Conservation (phyloP, 2,113 vertebrate genomes). For the Neolamprologus kungweensis region DNA sequence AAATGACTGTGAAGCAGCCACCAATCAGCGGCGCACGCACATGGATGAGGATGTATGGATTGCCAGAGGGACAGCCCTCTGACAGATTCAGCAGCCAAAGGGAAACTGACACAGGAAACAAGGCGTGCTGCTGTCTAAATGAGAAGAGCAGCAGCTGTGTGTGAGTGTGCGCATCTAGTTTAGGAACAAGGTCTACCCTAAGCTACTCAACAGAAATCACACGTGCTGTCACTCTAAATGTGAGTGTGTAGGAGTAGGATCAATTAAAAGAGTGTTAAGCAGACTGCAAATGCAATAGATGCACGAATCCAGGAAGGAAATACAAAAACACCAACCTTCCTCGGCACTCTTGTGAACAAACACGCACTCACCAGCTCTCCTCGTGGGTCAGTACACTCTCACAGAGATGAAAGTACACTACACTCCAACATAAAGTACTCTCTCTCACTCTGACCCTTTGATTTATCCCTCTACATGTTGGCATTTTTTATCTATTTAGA, state of each 20-base stretch:
- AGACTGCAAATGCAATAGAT: not conserved
- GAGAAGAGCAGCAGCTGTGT: conserved; percentile 10
- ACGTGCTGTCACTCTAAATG: not conserved
- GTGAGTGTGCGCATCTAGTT: not conserved
- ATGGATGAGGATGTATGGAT: conserved; percentile 31
- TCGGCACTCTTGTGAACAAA: not conserved
- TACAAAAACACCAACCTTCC: not conserved
- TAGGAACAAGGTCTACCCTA: not conserved
- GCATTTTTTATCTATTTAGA: not conserved
- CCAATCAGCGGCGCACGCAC: not conserved
- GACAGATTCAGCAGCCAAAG: conserved; percentile 32
- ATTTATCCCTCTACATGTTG: not conserved
- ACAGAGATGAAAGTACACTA: not conserved
- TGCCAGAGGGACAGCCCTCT: not conserved
- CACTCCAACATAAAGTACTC: not conserved
- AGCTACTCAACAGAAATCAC: conserved; percentile 15
- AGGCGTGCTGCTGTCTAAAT: not conserved
- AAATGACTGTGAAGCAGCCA: not conserved
- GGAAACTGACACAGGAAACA: conserved; percentile 35
- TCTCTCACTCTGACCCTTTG: not conserved
- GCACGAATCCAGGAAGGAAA: not conserved
- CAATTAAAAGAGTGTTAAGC: conserved; percentile 10
- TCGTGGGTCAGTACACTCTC: not conserved
- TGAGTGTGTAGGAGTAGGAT: not conserved
- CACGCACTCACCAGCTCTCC: not conserved